Percentiles rank a stretch among this genome's conserved stretches.
Evolutionary conservation across 2,113 vertebrate genomes (phyloP).

Genomic region (Cololabis saira): DNA sequence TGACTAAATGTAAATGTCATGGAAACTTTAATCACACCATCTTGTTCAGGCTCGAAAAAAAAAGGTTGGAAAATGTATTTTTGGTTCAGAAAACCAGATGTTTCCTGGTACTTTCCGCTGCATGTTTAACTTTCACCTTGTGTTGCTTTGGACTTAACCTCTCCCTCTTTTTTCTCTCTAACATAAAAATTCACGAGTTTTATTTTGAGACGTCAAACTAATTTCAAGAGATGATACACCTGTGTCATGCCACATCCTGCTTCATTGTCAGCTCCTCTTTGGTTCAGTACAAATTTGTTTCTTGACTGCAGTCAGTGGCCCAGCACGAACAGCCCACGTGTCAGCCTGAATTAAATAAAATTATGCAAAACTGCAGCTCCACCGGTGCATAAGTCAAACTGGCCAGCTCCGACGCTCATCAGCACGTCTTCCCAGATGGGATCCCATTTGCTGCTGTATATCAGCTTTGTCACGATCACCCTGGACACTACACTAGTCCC

Average conservation of each 20-base stretch:
- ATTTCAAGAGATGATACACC: conserved; percentile 21
- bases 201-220: neutral
- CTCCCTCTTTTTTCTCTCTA: neutral
- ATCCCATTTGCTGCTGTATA: conserved; percentile 19
- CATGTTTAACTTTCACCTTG: conserved; percentile 29
- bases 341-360: conserved; percentile 28
- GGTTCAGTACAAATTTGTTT: neutral
- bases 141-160: conserved; percentile 13
- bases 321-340: conserved; percentile 9
- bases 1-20: too few species aligned
- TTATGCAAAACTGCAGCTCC: conserved; percentile 9
- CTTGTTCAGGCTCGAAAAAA: too few species aligned
- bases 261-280: neutral
- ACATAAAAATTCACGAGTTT: neutral
- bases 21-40: too few species aligned
- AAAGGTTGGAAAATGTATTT: too few species aligned
- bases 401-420: neutral
- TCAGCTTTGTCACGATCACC: conserved; percentile 36
- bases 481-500: conserved; percentile 10
- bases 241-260: conserved; percentile 29
- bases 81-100: conserved; percentile 1
- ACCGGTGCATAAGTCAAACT: neutral
- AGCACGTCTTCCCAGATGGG: conserved; percentile 27
- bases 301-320: conserved; percentile 1
- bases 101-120: conserved; percentile 40